These are phyloP conservation scores for Glyptemys insculpta DNA, from an alignment of 2,797 vertebrate species.

Conservation along the genomic window DNA sequence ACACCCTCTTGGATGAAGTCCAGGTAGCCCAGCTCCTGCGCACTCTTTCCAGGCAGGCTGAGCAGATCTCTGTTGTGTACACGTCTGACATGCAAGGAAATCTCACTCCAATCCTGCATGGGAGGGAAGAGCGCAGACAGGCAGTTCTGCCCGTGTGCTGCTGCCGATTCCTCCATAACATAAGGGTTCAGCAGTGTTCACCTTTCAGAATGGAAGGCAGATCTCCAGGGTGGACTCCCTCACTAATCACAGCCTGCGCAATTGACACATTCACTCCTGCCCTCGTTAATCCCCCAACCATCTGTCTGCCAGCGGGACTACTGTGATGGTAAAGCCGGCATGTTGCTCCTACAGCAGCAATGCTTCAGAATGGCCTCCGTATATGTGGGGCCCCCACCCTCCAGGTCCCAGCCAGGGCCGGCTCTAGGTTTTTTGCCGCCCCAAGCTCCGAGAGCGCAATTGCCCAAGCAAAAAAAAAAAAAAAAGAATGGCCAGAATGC, in stretches of 20 bases:
- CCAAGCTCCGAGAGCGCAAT: no score
- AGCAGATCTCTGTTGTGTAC: slow-evolving; percentile 83
- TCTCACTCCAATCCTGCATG: slow-evolving; percentile 86
- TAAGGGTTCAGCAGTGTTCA: not conserved
- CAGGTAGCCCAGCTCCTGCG: slow-evolving; percentile 76
- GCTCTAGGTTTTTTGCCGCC: no score
- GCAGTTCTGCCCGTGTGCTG: no score
- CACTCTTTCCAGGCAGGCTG: slow-evolving; percentile 73
- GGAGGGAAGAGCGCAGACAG: not conserved
- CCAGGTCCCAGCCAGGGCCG: not conserved
- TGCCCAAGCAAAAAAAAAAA: no score
- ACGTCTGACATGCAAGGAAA: slow-evolving; percentile 91
- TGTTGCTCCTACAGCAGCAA: not conserved
- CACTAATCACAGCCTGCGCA: not conserved
- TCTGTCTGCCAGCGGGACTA: not conserved
- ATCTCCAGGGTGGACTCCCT: not conserved
- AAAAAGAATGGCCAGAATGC: no score
- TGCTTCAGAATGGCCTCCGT: not conserved
- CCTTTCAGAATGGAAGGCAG: not conserved
- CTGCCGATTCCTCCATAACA: accelerated
- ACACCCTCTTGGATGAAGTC: slow-evolving; percentile 83
- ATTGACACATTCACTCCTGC: not conserved
- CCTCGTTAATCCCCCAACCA: accelerated
- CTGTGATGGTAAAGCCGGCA: not conserved
- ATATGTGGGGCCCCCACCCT: not conserved